Percentiles rank a stretch among this genome's conserved stretches.
Conservation (phyloP, 2,888 invertebrate genomes). For the Andrena minutula region DNA sequence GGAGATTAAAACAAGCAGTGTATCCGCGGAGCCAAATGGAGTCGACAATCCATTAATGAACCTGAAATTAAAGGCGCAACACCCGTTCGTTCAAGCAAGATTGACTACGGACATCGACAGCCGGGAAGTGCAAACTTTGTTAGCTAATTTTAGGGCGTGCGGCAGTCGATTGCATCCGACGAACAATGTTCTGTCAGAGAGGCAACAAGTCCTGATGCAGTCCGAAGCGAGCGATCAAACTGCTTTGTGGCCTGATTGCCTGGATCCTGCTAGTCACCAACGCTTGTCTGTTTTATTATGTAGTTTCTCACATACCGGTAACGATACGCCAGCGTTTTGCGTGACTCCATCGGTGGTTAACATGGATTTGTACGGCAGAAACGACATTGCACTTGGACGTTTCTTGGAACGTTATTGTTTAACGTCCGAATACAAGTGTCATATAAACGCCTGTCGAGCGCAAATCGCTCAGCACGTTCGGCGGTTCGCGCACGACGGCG, state of each 20-base stretch:
- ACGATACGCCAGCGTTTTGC: conserved; percentile 94
- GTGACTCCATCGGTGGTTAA: conserved; percentile 95
- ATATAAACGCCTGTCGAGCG: conserved; percentile 85
- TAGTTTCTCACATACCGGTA: conserved; percentile 91
- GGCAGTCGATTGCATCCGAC: conserved; percentile 87
- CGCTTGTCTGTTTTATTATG: conserved; percentile 95
- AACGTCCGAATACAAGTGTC: conserved; percentile 93
- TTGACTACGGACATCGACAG: conserved; percentile 89
- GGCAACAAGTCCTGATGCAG: conserved; percentile 33
- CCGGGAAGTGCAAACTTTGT: conserved; percentile 88
- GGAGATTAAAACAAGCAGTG: conserved; percentile 71
- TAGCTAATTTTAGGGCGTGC: conserved; percentile 95
- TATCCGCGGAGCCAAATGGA: conserved; percentile 52
- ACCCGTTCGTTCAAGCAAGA: conserved; percentile 91
- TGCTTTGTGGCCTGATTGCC: conserved; percentile 87
- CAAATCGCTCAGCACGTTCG: conserved; percentile 83
- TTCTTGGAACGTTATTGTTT: conserved; percentile 98
- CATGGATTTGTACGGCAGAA: conserved; percentile 98
- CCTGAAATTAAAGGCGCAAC: conserved; percentile 87
- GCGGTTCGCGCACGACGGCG: conserved; percentile 94
- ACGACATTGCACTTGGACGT: conserved; percentile 97
- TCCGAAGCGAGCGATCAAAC: conserved; percentile 45
- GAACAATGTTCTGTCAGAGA: conserved; percentile 72
- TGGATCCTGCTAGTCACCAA: conserved; percentile 94
- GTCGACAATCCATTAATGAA: conserved; percentile 64